These are phyloP conservation scores for Lissonota sp. DNA, from an alignment of 2,888 invertebrate species.

Conservation along the genomic window DNA sequence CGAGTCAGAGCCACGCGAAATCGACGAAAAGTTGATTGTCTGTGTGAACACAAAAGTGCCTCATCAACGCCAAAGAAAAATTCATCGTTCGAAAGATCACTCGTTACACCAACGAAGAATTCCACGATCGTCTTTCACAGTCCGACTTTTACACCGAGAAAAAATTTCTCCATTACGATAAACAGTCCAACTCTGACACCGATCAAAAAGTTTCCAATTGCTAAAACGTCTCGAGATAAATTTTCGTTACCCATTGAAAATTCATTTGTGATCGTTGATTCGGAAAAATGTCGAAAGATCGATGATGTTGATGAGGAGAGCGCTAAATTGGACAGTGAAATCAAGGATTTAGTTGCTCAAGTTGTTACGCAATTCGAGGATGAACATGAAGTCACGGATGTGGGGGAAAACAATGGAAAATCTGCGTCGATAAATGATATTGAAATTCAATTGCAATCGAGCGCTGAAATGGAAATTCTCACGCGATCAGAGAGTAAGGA, in stretches of 20 bases:
- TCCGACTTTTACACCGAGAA: background rate
- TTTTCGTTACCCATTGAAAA: background rate
- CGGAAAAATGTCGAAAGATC: background rate
- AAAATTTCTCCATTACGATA: background rate
- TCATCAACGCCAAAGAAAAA: background rate
- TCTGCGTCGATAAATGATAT: background rate
- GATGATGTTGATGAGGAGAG: background rate
- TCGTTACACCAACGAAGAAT: background rate
- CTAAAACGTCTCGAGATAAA: background rate
- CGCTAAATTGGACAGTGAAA: conserved; percentile 13
- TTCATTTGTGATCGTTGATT: background rate
- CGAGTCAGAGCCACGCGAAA: background rate
- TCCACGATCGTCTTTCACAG: background rate
- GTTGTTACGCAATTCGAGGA: background rate
- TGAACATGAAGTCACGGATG: conserved; percentile 1
- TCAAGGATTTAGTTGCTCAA: background rate
- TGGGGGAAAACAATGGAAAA: background rate
- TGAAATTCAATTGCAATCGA: background rate
- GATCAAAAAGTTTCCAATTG: no score
- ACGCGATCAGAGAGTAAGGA: background rate
- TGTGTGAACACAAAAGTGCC: background rate
- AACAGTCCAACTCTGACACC: background rate
- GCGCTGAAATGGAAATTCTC: background rate
- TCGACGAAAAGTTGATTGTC: background rate
- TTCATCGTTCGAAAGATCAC: background rate